A percentile compares a stretch with the other conserved stretches of the same genome.
These are phyloP conservation scores for Electrona antarctica DNA, from an alignment of 2,113 vertebrate species.

Conservation along the genomic window DNA sequence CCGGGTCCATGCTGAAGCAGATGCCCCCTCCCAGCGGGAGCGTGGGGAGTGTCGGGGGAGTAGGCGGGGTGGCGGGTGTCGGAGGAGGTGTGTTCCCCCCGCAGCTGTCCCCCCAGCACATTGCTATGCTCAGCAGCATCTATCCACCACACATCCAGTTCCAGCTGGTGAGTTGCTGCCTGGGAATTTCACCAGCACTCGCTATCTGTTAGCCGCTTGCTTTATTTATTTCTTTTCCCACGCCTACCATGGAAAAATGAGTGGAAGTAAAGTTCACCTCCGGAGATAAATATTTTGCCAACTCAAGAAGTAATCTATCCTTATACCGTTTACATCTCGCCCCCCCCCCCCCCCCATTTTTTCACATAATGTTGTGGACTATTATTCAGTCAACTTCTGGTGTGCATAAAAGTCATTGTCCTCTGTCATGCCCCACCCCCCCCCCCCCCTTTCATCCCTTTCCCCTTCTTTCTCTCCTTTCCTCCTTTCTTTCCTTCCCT, in stretches of 20 bases:
- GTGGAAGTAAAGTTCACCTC: background rate
- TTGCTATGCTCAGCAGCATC: conserved; percentile 99
- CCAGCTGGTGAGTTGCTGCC: conserved; percentile 87
- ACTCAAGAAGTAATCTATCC: background rate
- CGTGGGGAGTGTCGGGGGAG: conserved; percentile 88
- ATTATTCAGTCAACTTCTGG: too few relatives aligned
- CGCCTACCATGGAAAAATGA: too few relatives aligned
- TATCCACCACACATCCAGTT: conserved; percentile 95
- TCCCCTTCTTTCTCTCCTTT: background rate
- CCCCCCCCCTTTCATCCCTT: background rate
- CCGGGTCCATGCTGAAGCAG: conserved; percentile 97
- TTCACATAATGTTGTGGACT: background rate
- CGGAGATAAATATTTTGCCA: background rate
- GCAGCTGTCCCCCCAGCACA: conserved; percentile 96
- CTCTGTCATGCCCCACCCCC: background rate
- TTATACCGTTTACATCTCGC: background rate
- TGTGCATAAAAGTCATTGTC: background rate
- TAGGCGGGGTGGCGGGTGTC: conserved; percentile 79
- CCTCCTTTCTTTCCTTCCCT: conserved; percentile 22
- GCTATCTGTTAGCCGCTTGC: too few relatives aligned
- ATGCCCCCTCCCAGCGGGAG: conserved; percentile 92
- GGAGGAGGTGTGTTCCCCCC: conserved; percentile 82
- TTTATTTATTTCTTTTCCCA: too few relatives aligned
- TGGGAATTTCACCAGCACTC: too few relatives aligned
- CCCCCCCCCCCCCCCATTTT: background rate